phyloP scores from a whole-genome alignment of 2,888 invertebrate genomes.

The Sarcophaga rosellei region DNA sequence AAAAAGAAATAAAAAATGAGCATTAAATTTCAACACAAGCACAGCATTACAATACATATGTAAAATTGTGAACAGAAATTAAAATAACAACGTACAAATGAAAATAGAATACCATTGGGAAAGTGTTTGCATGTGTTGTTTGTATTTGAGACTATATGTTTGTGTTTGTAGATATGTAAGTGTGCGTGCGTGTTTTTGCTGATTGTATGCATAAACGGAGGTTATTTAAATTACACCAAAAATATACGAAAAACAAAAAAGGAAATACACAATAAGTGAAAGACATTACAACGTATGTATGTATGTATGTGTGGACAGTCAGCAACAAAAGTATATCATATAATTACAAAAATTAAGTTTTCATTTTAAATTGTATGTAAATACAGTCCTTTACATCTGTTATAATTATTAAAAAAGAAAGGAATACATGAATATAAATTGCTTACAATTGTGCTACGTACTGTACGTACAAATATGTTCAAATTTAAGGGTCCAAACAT shows the following conservation, averaged over 20 bases:
- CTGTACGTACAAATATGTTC: neutral
- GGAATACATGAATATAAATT: no score
- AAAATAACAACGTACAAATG: slow-evolving; percentile 13
- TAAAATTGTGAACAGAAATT: slow-evolving; percentile 6
- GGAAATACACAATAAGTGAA: neutral
- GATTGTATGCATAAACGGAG: neutral
- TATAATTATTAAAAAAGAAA: no score
- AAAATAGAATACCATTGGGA: slow-evolving; percentile 26
- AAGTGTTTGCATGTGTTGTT: slow-evolving; percentile 5
- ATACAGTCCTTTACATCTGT: no score
- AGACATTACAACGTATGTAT: neutral
- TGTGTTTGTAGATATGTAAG: neutral
- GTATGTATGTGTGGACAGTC: neutral
- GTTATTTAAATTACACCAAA: slow-evolving; percentile 20
- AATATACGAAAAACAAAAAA: neutral
- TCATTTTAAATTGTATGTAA: no score
- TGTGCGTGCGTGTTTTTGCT: neutral
- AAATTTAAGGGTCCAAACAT: neutral
- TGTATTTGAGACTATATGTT: no score
- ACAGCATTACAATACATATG: slow-evolving; percentile 27
- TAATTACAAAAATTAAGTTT: no score
- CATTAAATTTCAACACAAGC: slow-evolving; percentile 38
- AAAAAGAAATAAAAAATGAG: slow-evolving; percentile 30
- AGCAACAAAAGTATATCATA: neutral
- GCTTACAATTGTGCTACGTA: neutral